Evolutionary conservation across 2,113 vertebrate species (phyloP).

Genomic region (Sebastes fasciatus): DNA sequence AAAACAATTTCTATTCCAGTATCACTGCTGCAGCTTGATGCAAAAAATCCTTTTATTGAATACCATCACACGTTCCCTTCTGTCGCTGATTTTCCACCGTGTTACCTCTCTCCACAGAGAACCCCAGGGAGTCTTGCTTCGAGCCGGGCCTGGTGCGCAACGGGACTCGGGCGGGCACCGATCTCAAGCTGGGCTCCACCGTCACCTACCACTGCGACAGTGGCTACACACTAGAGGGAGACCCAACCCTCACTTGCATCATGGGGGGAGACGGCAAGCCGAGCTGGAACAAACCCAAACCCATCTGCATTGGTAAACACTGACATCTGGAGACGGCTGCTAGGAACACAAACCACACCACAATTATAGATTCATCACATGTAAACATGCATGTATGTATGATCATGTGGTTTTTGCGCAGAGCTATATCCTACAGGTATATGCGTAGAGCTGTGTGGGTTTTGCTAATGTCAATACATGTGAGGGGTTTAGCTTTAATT

Average conservation of each 20-base stretch:
- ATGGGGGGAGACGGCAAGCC: constrained; percentile 95
- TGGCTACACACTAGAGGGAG: constrained; percentile 93
- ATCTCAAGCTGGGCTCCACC: constrained; percentile 94
- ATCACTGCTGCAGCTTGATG: constrained; percentile 35
- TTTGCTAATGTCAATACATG: constrained; percentile 37
- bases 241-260: constrained; percentile 91
- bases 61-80: constrained; percentile 33
- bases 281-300: constrained; percentile 92
- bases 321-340: constrained; percentile 64
- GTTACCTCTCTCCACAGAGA: constrained; percentile 86
- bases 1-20: constrained; percentile 41
- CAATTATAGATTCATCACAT: constrained; percentile 48
- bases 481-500: constrained; percentile 33
- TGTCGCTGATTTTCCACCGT: constrained; percentile 65
- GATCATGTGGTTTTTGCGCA: constrained; percentile 13
- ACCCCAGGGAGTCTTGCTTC: constrained; percentile 98
- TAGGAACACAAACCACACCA: constrained; percentile 37
- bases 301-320: constrained; percentile 92
- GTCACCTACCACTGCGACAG: constrained; percentile 95
- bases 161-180: constrained; percentile 89
- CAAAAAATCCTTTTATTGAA: constrained; percentile 42
- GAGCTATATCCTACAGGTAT: constrained; percentile 45
- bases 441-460: constrained; percentile 31
- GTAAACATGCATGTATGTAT: constrained; percentile 42
- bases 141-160: constrained; percentile 94